Conservation (phyloP, 2,113 vertebrate genomes). For the Protobothrops flavoviridis region DNA sequence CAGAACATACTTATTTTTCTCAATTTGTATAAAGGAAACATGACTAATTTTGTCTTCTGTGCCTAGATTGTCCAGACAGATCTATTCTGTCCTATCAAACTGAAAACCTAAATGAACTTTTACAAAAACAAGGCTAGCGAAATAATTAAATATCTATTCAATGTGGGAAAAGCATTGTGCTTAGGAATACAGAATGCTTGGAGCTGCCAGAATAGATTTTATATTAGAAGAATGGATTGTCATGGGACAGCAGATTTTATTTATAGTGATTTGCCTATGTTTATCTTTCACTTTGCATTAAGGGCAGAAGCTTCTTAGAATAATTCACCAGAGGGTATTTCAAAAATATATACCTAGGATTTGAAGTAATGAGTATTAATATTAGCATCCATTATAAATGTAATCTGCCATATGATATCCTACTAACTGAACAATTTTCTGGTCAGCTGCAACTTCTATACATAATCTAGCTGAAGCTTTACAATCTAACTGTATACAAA, state of each 20-base stretch:
- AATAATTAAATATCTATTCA: constrained; percentile 38
- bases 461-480: constrained; percentile 22
- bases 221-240: constrained; percentile 37
- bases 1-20: constrained; percentile 29
- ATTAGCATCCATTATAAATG: constrained; percentile 32
- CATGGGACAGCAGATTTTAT: constrained; percentile 37
- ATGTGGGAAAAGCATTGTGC: constrained; percentile 22
- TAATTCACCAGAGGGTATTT: constrained; percentile 39
- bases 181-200: constrained; percentile 19
- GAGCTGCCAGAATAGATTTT: constrained; percentile 41
- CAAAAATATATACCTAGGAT: constrained; percentile 50
- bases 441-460: constrained; percentile 17
- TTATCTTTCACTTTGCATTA: constrained; percentile 46
- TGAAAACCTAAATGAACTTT: constrained; percentile 51
- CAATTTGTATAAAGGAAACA: constrained; percentile 26
- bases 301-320: constrained; percentile 28
- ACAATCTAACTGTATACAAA: constrained; percentile 11
- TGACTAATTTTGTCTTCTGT: constrained; percentile 44
- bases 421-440: constrained; percentile 43
- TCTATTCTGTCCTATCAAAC: constrained; percentile 36
- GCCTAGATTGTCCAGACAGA: constrained; percentile 1
- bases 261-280: constrained; percentile 60
- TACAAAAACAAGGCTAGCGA: not conserved
- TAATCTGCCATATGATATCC: constrained; percentile 26
- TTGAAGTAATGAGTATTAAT: constrained; percentile 43